These are phyloP conservation scores for Empis stercorea DNA, from an alignment of 2,888 invertebrate species.

Conservation along the genomic window DNA sequence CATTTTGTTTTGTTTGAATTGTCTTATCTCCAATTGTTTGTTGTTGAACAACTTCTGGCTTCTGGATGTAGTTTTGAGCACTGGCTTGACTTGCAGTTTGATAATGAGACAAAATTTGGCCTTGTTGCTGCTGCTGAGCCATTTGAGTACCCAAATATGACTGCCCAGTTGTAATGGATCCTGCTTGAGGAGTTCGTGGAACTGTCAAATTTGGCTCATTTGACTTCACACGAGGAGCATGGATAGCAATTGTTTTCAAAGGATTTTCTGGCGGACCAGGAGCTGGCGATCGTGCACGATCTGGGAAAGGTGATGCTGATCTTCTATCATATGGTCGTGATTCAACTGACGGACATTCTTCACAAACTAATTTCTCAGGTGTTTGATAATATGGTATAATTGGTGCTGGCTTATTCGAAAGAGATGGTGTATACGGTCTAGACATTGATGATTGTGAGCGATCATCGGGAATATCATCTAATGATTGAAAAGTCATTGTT, in stretches of 20 bases:
- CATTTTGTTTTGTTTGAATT: slow-evolving; percentile 40
- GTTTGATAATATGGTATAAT: slow-evolving; percentile 64
- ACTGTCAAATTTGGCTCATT: slow-evolving; percentile 19
- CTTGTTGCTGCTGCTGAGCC: slow-evolving; percentile 20
- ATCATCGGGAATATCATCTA: slow-evolving; percentile 38
- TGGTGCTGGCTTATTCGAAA: slow-evolving; percentile 57
- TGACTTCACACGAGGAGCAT: slow-evolving; percentile 50
- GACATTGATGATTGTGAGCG: slow-evolving; percentile 25
- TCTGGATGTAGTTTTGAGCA: slow-evolving; percentile 35
- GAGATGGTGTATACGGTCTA: slow-evolving; percentile 54
- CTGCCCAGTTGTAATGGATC: slow-evolving; percentile 35
- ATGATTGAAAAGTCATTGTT: slow-evolving; percentile 52
- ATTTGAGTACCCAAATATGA: slow-evolving; percentile 30
- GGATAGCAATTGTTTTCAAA: slow-evolving; percentile 39
- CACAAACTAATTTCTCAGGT: slow-evolving; percentile 53
- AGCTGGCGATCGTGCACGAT: slow-evolving; percentile 55
- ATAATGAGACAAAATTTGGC: slow-evolving; percentile 33
- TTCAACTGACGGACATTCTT: slow-evolving; percentile 47
- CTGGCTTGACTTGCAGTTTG: slow-evolving; percentile 37
- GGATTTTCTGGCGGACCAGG: slow-evolving; percentile 58
- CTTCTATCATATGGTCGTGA: slow-evolving; percentile 48
- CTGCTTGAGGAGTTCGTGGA: slow-evolving; percentile 24
- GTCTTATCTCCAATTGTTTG: slow-evolving; percentile 39
- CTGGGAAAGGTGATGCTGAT: slow-evolving; percentile 54
- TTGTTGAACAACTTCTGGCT: slow-evolving; percentile 39